These are phyloP conservation scores for Eupithecia dodoneata DNA, from an alignment of 2,888 invertebrate species.

Conservation along the genomic window DNA sequence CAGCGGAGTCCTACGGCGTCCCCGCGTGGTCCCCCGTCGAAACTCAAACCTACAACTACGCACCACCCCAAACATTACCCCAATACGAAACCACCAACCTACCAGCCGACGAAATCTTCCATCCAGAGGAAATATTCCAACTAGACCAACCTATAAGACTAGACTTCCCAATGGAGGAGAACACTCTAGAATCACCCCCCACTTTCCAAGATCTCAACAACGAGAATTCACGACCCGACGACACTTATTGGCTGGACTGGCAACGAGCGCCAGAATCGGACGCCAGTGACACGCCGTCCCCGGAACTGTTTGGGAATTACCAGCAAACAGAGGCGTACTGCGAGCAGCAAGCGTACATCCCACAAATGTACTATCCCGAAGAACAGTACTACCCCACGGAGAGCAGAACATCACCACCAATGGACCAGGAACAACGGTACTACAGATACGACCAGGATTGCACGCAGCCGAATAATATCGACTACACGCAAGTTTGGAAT, in stretches of 20 bases:
- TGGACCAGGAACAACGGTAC: slow-evolving; percentile 72
- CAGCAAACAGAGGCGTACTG: slow-evolving; percentile 74
- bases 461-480: slow-evolving; percentile 59
- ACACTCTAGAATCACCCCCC: slow-evolving; percentile 85
- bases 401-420: slow-evolving; percentile 67
- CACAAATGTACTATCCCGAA: slow-evolving; percentile 74
- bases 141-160: slow-evolving; percentile 88
- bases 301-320: slow-evolving; percentile 79
- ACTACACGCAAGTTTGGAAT: slow-evolving; percentile 71
- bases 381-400: slow-evolving; percentile 74
- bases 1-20: slow-evolving; percentile 66
- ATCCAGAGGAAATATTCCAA: slow-evolving; percentile 91
- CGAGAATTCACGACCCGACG: slow-evolving; percentile 87
- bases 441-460: slow-evolving; percentile 73
- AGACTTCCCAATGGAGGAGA: slow-evolving; percentile 83
- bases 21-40: slow-evolving; percentile 69
- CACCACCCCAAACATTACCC: slow-evolving; percentile 65
- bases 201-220: slow-evolving; percentile 89
- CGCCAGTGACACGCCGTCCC: slow-evolving; percentile 84
- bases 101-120: slow-evolving; percentile 87
- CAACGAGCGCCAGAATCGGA: slow-evolving; percentile 78
- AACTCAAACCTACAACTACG: slow-evolving; percentile 68
- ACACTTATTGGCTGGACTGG: slow-evolving; percentile 85
- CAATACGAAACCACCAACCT: slow-evolving; percentile 85
- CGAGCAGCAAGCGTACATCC: slow-evolving; percentile 69